Evolutionary conservation across 1,140 invertebrate genomes (phyloP), one percentile per base, ranked within the genome.

Genomic region (Magallana angulata): DNA sequence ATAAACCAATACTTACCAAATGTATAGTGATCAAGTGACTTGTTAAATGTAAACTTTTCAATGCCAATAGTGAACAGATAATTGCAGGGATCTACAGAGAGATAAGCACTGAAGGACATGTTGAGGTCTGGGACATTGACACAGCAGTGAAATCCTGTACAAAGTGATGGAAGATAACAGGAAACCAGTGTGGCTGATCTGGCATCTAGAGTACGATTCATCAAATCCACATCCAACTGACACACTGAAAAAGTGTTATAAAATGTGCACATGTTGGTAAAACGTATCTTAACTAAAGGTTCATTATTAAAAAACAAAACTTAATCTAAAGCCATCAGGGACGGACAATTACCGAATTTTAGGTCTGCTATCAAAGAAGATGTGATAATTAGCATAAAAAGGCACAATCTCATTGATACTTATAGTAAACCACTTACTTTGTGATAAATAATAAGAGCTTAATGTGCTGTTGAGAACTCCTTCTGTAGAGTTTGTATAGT

Each of bases 81-180:
- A 56, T 85, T 84, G 57, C 89, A 90, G 24, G 86, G 64, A 57
- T 90, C 86, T 6, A 90, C 57, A 18, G 84, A 36, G 8, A 85
- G 16, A 71, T 86, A 85, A 7, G 85, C 81, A 14, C 88, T 57
- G 60, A 90, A 88, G 18, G 59, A 82, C 71, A 84, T 83, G 30
- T 83, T 71, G 7, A 87, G 24, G 18, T 59, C 57, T 12, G 71
- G 36, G 2, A 90, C 84, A 11, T 87, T 64, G 8, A 86, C 30
- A 88, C 89, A 90, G 84, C 89, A 90, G 7, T 76, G 58, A 16
- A 90, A 76, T 7, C 86, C 89, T 57, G 68, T 58, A 86, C 85
- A 86, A 7, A 56, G 71, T 24, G 62, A 36, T 1, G 86, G 80
- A n/a, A 90, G 56, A 14, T 87, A 71, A 58, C 89, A 90, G 81